Evolutionary conservation across 2,888 invertebrate genomes (phyloP).

Genomic region (Microctonus hyperodae): DNA sequence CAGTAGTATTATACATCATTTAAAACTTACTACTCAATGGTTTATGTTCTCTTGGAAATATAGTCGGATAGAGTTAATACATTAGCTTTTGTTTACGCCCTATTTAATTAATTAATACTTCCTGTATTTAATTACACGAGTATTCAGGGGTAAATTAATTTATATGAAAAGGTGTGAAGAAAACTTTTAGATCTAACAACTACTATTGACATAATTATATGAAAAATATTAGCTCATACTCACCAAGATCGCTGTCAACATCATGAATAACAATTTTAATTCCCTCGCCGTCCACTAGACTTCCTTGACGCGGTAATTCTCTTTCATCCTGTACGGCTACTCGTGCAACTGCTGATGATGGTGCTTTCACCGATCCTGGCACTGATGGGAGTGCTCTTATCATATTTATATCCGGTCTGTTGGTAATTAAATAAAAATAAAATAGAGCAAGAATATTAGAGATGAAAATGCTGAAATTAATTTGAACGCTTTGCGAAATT

Average conservation of each 20-base stretch:
- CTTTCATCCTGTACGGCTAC: conserved; percentile 72
- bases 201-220: neutral
- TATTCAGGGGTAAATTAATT: neutral
- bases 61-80: neutral
- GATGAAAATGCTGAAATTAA: neutral
- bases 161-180: neutral
- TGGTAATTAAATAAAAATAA: conserved; percentile 39
- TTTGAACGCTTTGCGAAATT: neutral
- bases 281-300: conserved; percentile 89
- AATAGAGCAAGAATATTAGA: neutral
- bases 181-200: neutral
- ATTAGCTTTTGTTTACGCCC: neutral
- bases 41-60: neutral
- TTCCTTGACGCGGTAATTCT: conserved; percentile 75
- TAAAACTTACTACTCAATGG: neutral
- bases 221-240: conserved; percentile 40
- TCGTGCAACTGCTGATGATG: conserved; percentile 67
- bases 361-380: conserved; percentile 61
- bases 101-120: conserved; percentile 16
- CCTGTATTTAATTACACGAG: conserved; percentile 3
- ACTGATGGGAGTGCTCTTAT: conserved; percentile 65
- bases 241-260: conserved; percentile 71
- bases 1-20: neutral
- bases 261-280: conserved; percentile 94
- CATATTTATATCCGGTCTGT: conserved; percentile 76